phyloP scores from a whole-genome alignment of 2,888 invertebrate genomes.

The Xylocampa areola region DNA sequence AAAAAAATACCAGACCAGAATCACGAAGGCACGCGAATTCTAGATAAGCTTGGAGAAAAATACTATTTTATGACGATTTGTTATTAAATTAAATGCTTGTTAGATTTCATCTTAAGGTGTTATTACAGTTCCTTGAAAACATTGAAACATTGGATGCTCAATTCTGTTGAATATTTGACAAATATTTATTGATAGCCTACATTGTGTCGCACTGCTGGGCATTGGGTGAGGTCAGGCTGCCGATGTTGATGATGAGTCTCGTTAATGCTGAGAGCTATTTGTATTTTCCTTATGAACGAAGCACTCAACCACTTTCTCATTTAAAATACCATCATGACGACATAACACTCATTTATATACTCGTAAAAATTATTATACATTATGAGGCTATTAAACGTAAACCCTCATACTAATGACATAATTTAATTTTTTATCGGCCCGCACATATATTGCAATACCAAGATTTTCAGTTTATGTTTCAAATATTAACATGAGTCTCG shows the following conservation, averaged over 20 bases:
- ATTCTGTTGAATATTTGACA: too few relatives aligned
- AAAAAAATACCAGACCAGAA: not conserved
- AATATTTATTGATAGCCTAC: too few relatives aligned
- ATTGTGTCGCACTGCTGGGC: too few relatives aligned
- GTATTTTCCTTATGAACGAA: too few relatives aligned
- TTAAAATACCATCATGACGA: not conserved
- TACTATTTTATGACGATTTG: not conserved
- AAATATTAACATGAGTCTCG: not conserved
- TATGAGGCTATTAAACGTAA: not conserved
- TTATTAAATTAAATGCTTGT: not conserved
- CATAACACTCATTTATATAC: not conserved
- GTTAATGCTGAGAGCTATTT: too few relatives aligned
- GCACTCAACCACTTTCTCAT: not conserved
- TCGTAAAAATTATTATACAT: not conserved
- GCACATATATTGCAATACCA: not conserved
- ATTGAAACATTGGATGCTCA: too few relatives aligned
- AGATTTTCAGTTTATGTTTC: not conserved
- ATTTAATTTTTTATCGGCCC: conserved; percentile 7
- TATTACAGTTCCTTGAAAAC: too few relatives aligned
- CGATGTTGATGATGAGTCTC: too few relatives aligned
- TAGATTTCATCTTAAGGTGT: not conserved
- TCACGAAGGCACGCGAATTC: conserved; percentile 4
- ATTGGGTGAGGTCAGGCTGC: too few relatives aligned
- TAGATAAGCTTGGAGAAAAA: conserved; percentile 3
- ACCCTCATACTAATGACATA: conserved; percentile 3